Evolutionary conservation across 2,797 vertebrate genomes (phyloP).

Genomic region (Microchirus variegatus): DNA sequence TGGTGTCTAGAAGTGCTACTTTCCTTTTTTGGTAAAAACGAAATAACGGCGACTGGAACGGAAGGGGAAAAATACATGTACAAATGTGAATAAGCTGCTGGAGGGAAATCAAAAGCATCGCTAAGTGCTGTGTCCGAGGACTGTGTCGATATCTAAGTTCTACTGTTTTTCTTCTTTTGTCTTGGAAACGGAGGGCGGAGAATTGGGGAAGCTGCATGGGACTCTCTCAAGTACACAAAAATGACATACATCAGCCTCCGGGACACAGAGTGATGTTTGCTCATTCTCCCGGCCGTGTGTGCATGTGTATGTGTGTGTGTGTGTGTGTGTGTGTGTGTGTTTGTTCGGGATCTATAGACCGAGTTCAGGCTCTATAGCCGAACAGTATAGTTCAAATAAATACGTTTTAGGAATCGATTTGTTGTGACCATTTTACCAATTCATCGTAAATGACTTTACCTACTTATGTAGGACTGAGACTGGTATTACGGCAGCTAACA

Average conservation of each 20-base stretch:
- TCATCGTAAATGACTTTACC: slow-evolving; percentile 55
- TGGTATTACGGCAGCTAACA: slow-evolving; percentile 68
- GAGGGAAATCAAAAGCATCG: slow-evolving; percentile 56
- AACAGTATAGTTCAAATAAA: slow-evolving; percentile 57
- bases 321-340: slow-evolving; percentile 14
- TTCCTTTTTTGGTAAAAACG: slow-evolving; percentile 58
- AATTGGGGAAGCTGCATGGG: slow-evolving; percentile 26
- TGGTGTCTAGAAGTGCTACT: slow-evolving; percentile 76
- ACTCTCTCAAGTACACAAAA: slow-evolving; percentile 48
- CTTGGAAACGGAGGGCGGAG: slow-evolving; percentile 38
- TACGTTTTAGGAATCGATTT: slow-evolving; percentile 52
- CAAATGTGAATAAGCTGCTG: slow-evolving; percentile 77
- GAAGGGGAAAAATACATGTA: slow-evolving; percentile 71
- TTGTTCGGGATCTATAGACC: slow-evolving; percentile 33
- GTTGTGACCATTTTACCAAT: slow-evolving; percentile 55
- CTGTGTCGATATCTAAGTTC: slow-evolving; percentile 63
- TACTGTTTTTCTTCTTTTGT: slow-evolving; percentile 55
- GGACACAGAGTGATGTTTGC: slow-evolving; percentile 38
- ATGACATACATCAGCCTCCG: slow-evolving; percentile 34
- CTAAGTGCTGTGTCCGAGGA: slow-evolving; percentile 64
- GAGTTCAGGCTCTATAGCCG: slow-evolving; percentile 29
- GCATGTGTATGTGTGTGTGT: slow-evolving; percentile 9
- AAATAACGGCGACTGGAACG: slow-evolving; percentile 68
- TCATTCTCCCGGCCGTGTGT: slow-evolving; percentile 24
- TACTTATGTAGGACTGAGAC: slow-evolving; percentile 41